Conservation (phyloP, 2,113 vertebrate species). For the Mus spicilegus region DNA sequence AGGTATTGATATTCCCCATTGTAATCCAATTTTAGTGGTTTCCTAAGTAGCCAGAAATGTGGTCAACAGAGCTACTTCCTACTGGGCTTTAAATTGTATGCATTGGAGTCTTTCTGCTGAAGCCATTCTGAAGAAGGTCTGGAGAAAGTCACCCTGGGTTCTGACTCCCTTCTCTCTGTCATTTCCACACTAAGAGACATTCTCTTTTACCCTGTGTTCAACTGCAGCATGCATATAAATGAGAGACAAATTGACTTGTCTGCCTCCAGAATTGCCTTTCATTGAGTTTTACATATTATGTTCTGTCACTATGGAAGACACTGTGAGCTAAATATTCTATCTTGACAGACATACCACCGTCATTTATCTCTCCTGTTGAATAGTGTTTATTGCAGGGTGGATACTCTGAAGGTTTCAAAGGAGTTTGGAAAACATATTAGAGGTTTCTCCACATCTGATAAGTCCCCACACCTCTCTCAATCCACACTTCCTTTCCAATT, state of each 20-base stretch:
- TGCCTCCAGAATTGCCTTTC: constrained; percentile 62
- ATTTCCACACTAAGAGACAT: not conserved
- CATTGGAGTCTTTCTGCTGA: not conserved
- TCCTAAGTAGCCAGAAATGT: not conserved
- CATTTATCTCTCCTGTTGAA: constrained; percentile 53
- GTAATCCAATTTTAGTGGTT: not conserved
- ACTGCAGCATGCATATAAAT: constrained; percentile 25
- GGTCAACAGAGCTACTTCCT: not conserved
- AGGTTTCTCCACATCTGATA: not conserved
- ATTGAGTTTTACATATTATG: constrained; percentile 54
- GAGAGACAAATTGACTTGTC: constrained; percentile 61
- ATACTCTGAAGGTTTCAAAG: constrained; percentile 1
- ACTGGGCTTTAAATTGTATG: not conserved
- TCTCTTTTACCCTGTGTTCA: not conserved
- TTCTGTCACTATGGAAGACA: constrained; percentile 43
- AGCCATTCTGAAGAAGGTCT: not conserved
- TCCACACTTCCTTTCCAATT: not conserved
- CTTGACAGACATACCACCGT: constrained; percentile 51
- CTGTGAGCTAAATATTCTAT: constrained; percentile 65
- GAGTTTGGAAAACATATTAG: not conserved
- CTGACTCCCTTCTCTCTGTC: not conserved
- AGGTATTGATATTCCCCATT: not conserved
- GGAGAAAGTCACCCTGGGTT: not conserved
- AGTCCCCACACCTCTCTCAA: not conserved
- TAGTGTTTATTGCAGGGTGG: not conserved